Evolutionary conservation across 2,888 invertebrate species (phyloP).

Genomic region (Campopleginae sp.): DNA sequence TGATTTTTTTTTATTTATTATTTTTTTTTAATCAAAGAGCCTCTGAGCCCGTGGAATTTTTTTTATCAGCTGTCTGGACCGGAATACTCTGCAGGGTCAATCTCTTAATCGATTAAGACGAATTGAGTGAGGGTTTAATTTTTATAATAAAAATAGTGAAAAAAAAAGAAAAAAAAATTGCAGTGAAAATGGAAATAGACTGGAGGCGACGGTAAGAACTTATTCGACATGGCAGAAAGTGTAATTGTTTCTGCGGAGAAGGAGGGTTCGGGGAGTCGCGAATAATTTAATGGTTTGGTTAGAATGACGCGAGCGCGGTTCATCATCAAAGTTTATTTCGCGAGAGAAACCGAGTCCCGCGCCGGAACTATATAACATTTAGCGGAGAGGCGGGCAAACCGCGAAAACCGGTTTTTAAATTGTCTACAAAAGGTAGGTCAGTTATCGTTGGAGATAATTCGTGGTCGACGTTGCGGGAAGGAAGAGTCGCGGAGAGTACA

Average conservation of each 20-base stretch:
- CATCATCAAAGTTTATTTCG: conserved; percentile 32
- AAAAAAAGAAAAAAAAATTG: background rate
- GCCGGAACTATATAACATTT: conserved; percentile 14
- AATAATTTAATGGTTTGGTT: conserved; percentile 31
- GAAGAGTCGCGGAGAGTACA: conserved; percentile 18
- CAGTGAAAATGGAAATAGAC: background rate
- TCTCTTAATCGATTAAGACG: too few relatives aligned
- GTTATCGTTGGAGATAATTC: conserved; percentile 69
- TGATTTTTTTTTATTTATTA: too few relatives aligned
- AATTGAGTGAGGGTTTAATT: background rate
- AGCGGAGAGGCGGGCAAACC: conserved; percentile 43
- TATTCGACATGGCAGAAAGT: background rate
- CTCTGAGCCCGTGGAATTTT: too few relatives aligned
- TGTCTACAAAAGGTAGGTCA: conserved; percentile 69
- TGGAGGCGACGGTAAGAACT: conserved; percentile 8
- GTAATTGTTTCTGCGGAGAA: background rate
- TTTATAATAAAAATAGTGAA: background rate
- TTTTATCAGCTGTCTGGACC: too few relatives aligned
- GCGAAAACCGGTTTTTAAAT: conserved; percentile 69
- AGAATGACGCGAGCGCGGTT: conserved; percentile 18
- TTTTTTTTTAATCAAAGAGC: too few relatives aligned
- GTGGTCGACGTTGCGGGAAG: conserved; percentile 48
- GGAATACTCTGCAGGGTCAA: too few relatives aligned
- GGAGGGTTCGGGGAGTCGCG: background rate
- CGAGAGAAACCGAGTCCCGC: conserved; percentile 29